Conservation (phyloP, 2,797 vertebrate species). For the Miichthys miiuy region DNA sequence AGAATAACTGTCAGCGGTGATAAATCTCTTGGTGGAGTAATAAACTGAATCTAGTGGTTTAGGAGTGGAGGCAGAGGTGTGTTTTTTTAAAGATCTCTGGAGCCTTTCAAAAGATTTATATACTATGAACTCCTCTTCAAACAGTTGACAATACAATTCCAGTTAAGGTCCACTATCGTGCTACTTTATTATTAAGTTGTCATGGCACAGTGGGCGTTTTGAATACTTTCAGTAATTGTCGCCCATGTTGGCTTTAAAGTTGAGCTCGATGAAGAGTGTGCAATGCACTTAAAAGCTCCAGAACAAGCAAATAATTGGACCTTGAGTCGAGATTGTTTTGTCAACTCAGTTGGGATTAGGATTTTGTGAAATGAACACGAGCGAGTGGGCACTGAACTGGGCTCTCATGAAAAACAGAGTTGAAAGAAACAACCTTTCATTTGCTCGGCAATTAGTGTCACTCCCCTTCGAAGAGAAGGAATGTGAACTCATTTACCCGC, state of each 20-base stretch:
- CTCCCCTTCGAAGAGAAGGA: slow-evolving; percentile 35
- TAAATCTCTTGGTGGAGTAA: too few species aligned
- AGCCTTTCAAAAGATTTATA: too few species aligned
- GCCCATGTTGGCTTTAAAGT: not conserved
- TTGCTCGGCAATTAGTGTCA: slow-evolving; percentile 58
- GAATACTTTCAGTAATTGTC: too few species aligned
- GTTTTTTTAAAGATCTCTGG: too few species aligned
- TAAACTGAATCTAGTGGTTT: too few species aligned
- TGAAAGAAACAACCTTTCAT: slow-evolving; percentile 34
- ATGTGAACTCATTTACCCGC: slow-evolving; percentile 15
- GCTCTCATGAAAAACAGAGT: slow-evolving; percentile 18
- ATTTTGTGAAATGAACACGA: slow-evolving; percentile 19
- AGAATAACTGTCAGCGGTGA: too few species aligned
- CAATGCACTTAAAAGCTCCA: not conserved
- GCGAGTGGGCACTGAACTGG: not conserved
- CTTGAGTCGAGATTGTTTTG: slow-evolving; percentile 6
- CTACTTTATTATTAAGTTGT: too few species aligned
- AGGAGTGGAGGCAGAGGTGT: too few species aligned
- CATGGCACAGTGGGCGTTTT: too few species aligned
- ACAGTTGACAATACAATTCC: too few species aligned
- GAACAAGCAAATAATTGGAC: not conserved
- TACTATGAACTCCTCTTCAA: too few species aligned
- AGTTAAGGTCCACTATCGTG: too few species aligned
- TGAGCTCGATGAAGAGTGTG: not conserved
- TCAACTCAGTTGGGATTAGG: not conserved